Conservation (phyloP, 2,888 invertebrate species). For the Pasiphila rectangulata region DNA sequence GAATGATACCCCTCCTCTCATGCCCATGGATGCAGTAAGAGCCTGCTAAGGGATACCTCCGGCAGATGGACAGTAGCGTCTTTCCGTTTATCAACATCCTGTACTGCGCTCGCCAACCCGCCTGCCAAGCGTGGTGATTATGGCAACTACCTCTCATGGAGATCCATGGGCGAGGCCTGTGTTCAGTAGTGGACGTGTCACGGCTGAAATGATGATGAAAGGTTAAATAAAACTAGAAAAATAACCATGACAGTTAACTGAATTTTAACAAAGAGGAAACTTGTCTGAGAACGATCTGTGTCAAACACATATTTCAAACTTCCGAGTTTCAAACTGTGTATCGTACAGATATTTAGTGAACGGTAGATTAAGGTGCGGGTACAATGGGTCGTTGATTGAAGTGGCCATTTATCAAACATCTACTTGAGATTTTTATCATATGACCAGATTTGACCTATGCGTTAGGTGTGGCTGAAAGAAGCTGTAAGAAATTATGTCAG, state of each 20-base stretch:
- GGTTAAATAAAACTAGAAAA: background rate
- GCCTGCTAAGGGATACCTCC: no score
- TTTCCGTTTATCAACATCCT: no score
- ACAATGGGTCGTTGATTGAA: slow-evolving; percentile 25
- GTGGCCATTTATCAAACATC: slow-evolving; percentile 10
- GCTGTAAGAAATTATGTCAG: no score
- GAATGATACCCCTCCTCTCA: no score
- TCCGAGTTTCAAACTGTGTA: background rate
- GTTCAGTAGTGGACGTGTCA: no score
- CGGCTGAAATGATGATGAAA: background rate
- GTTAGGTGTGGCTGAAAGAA: no score
- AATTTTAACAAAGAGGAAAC: slow-evolving; percentile 6
- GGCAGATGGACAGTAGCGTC: no score
- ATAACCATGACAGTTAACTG: background rate
- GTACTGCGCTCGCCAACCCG: no score
- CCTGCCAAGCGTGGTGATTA: no score
- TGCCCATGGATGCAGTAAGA: no score
- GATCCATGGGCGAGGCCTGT: no score
- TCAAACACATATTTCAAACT: slow-evolving; percentile 2
- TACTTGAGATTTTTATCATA: slow-evolving; percentile 15
- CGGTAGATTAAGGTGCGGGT: background rate
- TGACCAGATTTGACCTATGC: slow-evolving; percentile 12
- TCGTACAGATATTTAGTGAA: background rate
- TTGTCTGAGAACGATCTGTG: slow-evolving; percentile 6
- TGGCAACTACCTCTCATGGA: no score